Evolutionary conservation across 23 tunicate species (phyloP).

Genomic region (Styela clava): DNA sequence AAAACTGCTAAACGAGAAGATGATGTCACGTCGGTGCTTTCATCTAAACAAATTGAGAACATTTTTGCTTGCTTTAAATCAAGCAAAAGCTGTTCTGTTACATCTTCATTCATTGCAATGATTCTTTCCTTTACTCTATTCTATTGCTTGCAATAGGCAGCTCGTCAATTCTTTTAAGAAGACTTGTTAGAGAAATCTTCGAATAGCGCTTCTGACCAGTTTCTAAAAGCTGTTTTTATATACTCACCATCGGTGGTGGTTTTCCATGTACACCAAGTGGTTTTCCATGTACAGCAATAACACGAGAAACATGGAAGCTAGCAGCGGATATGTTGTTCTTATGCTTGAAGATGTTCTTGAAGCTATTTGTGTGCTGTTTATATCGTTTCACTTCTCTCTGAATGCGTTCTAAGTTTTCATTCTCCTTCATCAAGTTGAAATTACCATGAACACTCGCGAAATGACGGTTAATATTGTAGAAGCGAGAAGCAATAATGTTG

Average conservation of each 20-base stretch:
- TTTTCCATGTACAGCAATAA: conserved; percentile 55
- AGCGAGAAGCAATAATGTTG: conserved; percentile 10
- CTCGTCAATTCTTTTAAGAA: conserved; percentile 45
- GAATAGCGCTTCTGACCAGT: conserved; percentile 36
- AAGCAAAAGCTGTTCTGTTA: conserved; percentile 15
- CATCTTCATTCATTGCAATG: conserved; percentile 36
- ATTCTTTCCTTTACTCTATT: conserved; percentile 36
- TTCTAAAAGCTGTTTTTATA: conserved; percentile 35
- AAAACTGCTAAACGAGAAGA: conserved; percentile 41
- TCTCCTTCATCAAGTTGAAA: conserved; percentile 16
- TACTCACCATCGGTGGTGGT: conserved; percentile 46
- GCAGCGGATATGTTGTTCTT: not conserved
- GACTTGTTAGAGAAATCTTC: conserved; percentile 47
- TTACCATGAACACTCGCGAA: conserved; percentile 29
- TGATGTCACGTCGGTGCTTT: conserved; percentile 35
- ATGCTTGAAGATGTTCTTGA: conserved; percentile 29
- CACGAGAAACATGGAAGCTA: conserved; percentile 13
- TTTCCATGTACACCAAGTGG: conserved; percentile 50
- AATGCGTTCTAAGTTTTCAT: conserved; percentile 29
- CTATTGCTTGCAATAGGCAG: conserved; percentile 48
- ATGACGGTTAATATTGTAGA: conserved; percentile 32
- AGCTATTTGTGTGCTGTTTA: conserved; percentile 26
- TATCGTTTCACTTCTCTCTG: conserved; percentile 28
- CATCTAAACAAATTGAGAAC: conserved; percentile 50
- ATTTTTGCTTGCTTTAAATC: conserved; percentile 35